Conservation (phyloP, 2,888 invertebrate genomes). For the Cephus sareptanus region DNA sequence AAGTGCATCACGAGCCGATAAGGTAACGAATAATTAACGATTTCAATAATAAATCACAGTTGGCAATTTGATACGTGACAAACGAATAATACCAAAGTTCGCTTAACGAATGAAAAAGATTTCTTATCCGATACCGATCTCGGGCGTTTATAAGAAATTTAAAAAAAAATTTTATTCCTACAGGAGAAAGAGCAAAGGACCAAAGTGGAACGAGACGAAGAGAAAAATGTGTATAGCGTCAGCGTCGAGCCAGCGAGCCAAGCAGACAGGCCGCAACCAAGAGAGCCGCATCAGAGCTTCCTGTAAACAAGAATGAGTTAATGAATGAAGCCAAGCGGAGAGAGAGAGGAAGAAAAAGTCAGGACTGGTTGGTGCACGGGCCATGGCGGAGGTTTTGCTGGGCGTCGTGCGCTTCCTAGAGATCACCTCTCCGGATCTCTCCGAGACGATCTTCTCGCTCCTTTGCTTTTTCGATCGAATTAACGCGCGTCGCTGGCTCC, state of each 20-base stretch:
- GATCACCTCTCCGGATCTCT: conserved; percentile 21
- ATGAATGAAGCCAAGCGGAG: conserved; percentile 42
- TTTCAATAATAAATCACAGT: no score
- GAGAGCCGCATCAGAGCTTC: conserved; percentile 40
- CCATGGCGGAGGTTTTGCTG: conserved; percentile 31
- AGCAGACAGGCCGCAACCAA: conserved; percentile 31
- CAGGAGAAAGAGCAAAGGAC: neutral
- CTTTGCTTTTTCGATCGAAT: conserved; percentile 29
- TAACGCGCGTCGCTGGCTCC: conserved; percentile 27
- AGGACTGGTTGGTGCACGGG: conserved; percentile 32
- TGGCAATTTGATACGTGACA: no score
- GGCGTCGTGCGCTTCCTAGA: conserved; percentile 24
- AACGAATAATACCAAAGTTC: no score
- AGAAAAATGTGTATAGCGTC: neutral
- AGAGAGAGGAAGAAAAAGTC: conserved; percentile 33
- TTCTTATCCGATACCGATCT: no score
- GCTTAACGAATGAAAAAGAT: no score
- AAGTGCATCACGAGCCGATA: no score
- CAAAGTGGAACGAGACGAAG: conserved; percentile 22
- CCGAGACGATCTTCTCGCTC: conserved; percentile 4
- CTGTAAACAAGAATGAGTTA: conserved; percentile 54
- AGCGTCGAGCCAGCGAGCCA: neutral
- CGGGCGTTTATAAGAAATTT: no score
- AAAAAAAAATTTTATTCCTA: neutral
- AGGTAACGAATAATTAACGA: no score